Evolutionary conservation across 2,888 invertebrate species (phyloP), one percentile per base, ranked within the genome.

Genomic region (Hyposoter didymator): DNA sequence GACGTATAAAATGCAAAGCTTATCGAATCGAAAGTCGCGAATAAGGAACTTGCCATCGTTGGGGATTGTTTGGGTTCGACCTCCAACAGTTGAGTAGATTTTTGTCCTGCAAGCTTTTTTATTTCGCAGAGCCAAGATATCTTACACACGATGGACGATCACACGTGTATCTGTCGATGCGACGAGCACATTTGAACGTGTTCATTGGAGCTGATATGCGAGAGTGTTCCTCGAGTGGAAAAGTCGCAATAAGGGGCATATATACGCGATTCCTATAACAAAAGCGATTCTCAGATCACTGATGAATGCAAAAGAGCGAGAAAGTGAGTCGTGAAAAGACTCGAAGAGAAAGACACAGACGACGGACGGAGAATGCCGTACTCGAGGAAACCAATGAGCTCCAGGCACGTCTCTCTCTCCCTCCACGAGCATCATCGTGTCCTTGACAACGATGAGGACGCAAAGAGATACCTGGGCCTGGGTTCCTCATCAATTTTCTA

Each of bases 381-480:
- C 22, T 52, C 17, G 49, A 45, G 43, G 22, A 59, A 76, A 70
- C 64, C 49, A 78, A 75, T 72, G 47, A 28, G 47, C 76, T 28
- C 28, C 55, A 82, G 72, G 49, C 19, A 22, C 67, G 47, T 83
- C 55, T 47, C 52, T 83, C 55, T 47, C 43, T 64, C n/a, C n/a
- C 64, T 79, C 47, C 52, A 17, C 5, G 12, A 14, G 39, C 45
- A 49, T 64, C 70, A 55, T 69, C 43, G 64, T 52, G 67, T 66
- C 66, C 39, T 79, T 35, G 75, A 72, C 75, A 55, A 70, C 69
- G 52, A 35, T 39, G 82, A 80, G 55, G 78, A 78, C 47, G 17
- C 52, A 66, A 28, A 70, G 52, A 79, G 67, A 69, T 49, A 55
- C 17, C 19, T 28, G 14, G 43, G 12, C 70, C 28, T 80, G 35